Evolutionary conservation across 2,113 vertebrate genomes (phyloP).

Genomic region (Salvelinus namaycush): DNA sequence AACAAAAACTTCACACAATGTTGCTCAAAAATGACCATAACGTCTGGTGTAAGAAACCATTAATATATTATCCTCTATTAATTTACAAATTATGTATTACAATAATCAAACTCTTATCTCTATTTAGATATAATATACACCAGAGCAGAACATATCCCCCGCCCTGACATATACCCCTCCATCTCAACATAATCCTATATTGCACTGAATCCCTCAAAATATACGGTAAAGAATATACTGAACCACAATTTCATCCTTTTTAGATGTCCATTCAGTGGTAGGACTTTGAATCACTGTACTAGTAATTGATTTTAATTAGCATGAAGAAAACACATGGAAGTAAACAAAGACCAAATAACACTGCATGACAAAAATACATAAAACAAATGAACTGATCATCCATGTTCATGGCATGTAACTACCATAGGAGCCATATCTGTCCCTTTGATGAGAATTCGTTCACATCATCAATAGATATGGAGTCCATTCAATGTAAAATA

Average conservation of each 20-base stretch:
- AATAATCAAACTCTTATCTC: slow-evolving; percentile 32
- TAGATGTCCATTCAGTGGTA: slow-evolving; percentile 54
- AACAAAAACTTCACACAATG: slow-evolving; percentile 9
- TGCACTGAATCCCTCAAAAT: slow-evolving; percentile 51
- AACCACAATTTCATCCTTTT: slow-evolving; percentile 39
- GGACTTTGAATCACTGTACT: neutral
- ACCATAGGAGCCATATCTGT: slow-evolving; percentile 27
- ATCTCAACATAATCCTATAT: slow-evolving; percentile 37
- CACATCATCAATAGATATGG: neutral
- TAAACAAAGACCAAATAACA: slow-evolving; percentile 54
- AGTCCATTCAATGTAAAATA: slow-evolving; percentile 7
- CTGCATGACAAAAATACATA: slow-evolving; percentile 43
- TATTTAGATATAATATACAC: slow-evolving; percentile 40
- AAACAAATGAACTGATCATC: slow-evolving; percentile 24
- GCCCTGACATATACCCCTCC: slow-evolving; percentile 12
- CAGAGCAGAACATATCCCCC: slow-evolving; percentile 31
- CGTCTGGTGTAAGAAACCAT: slow-evolving; percentile 16
- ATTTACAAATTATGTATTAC: slow-evolving; percentile 29
- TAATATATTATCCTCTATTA: slow-evolving; percentile 13
- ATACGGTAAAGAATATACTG: neutral
- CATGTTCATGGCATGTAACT: slow-evolving; percentile 30
- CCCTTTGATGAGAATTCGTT: slow-evolving; percentile 55
- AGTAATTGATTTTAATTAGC: slow-evolving; percentile 28
- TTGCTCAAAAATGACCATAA: slow-evolving; percentile 20
- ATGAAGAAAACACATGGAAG: slow-evolving; percentile 42